These are phyloP conservation scores for Drosophila kambysellisi DNA, from an alignment of 2,888 invertebrate species.

Conservation along the genomic window DNA sequence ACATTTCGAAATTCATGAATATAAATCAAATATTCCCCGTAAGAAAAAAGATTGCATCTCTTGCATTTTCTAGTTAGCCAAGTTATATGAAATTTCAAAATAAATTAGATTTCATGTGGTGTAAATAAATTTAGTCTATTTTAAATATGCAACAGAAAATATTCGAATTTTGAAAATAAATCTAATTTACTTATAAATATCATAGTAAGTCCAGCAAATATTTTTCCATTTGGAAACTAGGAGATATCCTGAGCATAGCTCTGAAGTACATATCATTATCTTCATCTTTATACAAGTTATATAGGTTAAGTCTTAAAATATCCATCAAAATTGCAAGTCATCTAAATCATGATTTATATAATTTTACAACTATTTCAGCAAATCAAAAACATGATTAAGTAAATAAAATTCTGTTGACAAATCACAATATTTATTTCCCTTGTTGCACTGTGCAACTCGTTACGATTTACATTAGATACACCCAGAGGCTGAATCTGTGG, in stretches of 20 bases:
- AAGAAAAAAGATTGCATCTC: background rate
- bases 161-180: background rate
- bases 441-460: slow-evolving; percentile 39
- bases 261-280: background rate
- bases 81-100: background rate
- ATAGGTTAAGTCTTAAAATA: background rate
- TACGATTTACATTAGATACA: slow-evolving; percentile 63
- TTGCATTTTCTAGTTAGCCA: too few species aligned
- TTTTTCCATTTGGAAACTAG: background rate
- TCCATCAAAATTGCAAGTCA: background rate
- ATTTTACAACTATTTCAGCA: background rate
- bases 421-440: background rate
- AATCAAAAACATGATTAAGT: background rate
- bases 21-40: background rate
- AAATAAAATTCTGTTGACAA: background rate
- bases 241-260: background rate
- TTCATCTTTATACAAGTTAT: too few species aligned
- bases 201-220: background rate
- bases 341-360: background rate
- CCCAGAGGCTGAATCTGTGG: background rate
- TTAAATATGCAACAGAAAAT: background rate
- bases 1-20: background rate
- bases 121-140: background rate
- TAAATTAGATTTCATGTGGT: background rate
- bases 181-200: background rate